phyloP scores from a whole-genome alignment of 2,888 invertebrate genomes.

The Calephelis perditalis region DNA sequence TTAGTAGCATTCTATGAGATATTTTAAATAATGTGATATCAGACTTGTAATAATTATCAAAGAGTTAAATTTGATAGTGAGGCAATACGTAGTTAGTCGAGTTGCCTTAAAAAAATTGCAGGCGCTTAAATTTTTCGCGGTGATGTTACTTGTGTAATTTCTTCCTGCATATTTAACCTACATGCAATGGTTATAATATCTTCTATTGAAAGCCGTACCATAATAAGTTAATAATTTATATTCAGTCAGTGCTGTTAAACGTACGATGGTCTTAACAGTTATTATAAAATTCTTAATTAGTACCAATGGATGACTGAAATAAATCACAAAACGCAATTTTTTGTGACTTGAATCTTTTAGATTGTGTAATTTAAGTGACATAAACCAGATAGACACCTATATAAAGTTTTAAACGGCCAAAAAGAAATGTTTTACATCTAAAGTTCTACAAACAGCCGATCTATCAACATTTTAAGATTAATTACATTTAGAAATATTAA shows the following conservation, averaged over 20 bases:
- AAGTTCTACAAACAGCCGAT: constrained; percentile 4
- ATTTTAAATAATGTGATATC: constrained; percentile 27
- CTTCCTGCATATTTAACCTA: constrained; percentile 5
- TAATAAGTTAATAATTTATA: constrained; percentile 10
- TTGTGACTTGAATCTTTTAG: no score
- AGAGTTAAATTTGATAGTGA: constrained; percentile 31
- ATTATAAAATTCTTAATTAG: constrained; percentile 1
- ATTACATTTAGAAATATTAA: constrained; percentile 15
- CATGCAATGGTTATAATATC: constrained; percentile 11
- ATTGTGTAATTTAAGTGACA: no score
- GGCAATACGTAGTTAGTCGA: constrained; percentile 32
- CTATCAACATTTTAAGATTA: constrained; percentile 13
- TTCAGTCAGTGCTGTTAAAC: constrained; percentile 15
- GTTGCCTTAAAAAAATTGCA: constrained; percentile 23
- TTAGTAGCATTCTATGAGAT: constrained; percentile 40
- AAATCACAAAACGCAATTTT: background rate
- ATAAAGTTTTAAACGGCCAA: constrained; percentile 1
- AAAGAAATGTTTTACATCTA: constrained; percentile 9
- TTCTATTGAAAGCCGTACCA: constrained; percentile 14
- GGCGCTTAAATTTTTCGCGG: constrained; percentile 20
- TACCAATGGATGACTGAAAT: background rate
- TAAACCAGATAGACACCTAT: no score
- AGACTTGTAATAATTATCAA: constrained; percentile 25
- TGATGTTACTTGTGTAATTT: background rate
- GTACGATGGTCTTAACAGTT: background rate